Evolutionary conservation across 1,140 invertebrate genomes (phyloP).

Genomic region (Aphelinus atriplicis): DNA sequence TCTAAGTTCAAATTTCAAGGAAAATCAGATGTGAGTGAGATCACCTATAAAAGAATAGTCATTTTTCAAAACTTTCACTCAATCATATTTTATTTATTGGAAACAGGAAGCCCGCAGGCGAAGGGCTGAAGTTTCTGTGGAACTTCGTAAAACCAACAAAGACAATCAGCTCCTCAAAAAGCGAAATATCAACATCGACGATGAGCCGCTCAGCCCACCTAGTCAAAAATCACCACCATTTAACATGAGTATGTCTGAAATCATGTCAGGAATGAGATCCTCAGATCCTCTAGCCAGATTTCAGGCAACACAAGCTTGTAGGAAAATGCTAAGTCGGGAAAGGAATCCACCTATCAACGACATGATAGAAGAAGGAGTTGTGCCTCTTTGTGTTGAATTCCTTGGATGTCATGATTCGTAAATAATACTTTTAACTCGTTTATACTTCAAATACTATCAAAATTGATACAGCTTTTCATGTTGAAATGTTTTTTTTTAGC

Average conservation of each 20-base stretch:
- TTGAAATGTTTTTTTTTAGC: conserved; percentile 57
- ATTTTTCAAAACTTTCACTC: not conserved
- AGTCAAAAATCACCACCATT: conserved; percentile 66
- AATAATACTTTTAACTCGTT: conserved; percentile 44
- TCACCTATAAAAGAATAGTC: not conserved
- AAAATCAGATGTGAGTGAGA: conserved; percentile 29
- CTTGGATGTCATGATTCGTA: conserved; percentile 77
- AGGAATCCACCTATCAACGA: conserved; percentile 93
- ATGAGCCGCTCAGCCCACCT: conserved; percentile 68
- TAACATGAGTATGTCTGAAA: conserved; percentile 69
- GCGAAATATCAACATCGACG: conserved; percentile 80
- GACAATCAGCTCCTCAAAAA: conserved; percentile 96
- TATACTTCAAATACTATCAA: conserved; percentile 1
- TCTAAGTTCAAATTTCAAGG: conserved; percentile 38
- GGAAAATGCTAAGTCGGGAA: conserved; percentile 92
- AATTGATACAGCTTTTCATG: conserved; percentile 2
- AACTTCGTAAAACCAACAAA: conserved; percentile 91
- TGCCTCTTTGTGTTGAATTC: conserved; percentile 86
- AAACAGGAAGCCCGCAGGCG: conserved; percentile 85
- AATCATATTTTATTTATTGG: conserved; percentile 12
- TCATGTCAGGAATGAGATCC: conserved; percentile 73
- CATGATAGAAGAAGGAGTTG: conserved; percentile 87
- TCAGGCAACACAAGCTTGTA: conserved; percentile 77
- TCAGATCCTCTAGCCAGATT: conserved; percentile 72
- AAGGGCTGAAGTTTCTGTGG: conserved; percentile 86